These are phyloP conservation scores for Drosophila eugracilis DNA, from an alignment of 1,140 invertebrate genomes.

Conservation along the genomic window DNA sequence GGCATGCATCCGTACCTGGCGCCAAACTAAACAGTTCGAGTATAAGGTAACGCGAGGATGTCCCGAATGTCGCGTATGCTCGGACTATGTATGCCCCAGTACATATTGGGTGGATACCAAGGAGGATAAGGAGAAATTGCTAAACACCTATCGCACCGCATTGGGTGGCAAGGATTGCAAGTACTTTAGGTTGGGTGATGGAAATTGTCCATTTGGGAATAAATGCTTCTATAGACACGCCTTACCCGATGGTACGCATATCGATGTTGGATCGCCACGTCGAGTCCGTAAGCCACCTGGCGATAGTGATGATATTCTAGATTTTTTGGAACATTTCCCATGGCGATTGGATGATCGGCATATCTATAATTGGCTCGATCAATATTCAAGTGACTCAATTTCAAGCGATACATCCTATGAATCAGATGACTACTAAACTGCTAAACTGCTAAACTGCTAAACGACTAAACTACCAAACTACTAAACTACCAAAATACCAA, in stretches of 20 bases:
- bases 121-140: conserved; percentile 94
- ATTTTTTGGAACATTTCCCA: too few relatives aligned
- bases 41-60: conserved; percentile 94
- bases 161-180: conserved; percentile 94
- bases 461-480: too few relatives aligned
- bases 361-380: too few relatives aligned
- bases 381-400: too few relatives aligned
- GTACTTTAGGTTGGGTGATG: conserved; percentile 92
- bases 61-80: conserved; percentile 93
- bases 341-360: too few relatives aligned
- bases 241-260: conserved; percentile 91
- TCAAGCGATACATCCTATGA: too few relatives aligned
- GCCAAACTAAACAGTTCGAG: conserved; percentile 93
- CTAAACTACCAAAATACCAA: too few relatives aligned
- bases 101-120: conserved; percentile 94
- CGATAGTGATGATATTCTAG: too few relatives aligned
- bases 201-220: conserved; percentile 95
- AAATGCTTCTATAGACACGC: conserved; percentile 96
- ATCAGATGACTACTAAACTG: too few relatives aligned
- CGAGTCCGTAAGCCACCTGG: conserved; percentile 62
- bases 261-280: conserved; percentile 90
- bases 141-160: conserved; percentile 91
- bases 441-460: too few relatives aligned
- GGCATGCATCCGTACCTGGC: conserved; percentile 94
- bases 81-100: conserved; percentile 95